phyloP scores from a whole-genome alignment of 1,140 invertebrate genomes.

The Gryllus bimaculatus region DNA sequence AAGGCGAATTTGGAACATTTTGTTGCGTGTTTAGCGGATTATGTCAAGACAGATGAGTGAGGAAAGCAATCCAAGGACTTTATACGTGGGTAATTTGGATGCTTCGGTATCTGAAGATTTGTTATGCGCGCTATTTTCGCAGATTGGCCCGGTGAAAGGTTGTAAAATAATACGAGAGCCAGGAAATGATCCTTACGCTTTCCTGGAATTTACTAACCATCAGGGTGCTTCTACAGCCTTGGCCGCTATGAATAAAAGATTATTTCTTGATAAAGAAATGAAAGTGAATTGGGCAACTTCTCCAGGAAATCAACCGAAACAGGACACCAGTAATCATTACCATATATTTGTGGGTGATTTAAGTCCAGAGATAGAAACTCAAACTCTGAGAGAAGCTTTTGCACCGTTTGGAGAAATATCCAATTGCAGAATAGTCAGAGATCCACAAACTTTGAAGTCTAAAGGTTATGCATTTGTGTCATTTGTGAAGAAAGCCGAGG shows the following conservation, averaged over 20 bases:
- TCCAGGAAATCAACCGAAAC: slow-evolving; percentile 94
- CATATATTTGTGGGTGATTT: slow-evolving; percentile 99
- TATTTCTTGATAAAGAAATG: slow-evolving; percentile 96
- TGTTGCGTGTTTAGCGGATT: slow-evolving; percentile 9
- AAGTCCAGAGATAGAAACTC: slow-evolving; percentile 97
- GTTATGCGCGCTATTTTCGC: slow-evolving; percentile 84
- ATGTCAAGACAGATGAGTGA: slow-evolving; percentile 42
- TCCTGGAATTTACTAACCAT: slow-evolving; percentile 94
- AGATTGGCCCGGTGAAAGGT: slow-evolving; percentile 91
- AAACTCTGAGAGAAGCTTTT: slow-evolving; percentile 93
- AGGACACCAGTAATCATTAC: slow-evolving; percentile 96
- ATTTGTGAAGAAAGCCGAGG: slow-evolving; percentile 97
- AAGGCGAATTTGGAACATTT: neutral
- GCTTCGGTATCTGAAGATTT: slow-evolving; percentile 86
- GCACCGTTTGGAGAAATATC: slow-evolving; percentile 97
- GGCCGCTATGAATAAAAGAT: slow-evolving; percentile 93
- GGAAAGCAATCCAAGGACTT: slow-evolving; percentile 77
- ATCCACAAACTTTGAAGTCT: slow-evolving; percentile 96
- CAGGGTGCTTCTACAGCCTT: slow-evolving; percentile 85
- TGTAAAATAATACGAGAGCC: slow-evolving; percentile 98
- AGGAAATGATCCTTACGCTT: slow-evolving; percentile 95
- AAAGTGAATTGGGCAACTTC: slow-evolving; percentile 99
- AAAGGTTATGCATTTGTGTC: slow-evolving; percentile 99
- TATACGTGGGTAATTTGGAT: slow-evolving; percentile 96
- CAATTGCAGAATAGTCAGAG: slow-evolving; percentile 96